Evolutionary conservation across 1,140 invertebrate species (phyloP).

Genomic region (Orius insidiosus): DNA sequence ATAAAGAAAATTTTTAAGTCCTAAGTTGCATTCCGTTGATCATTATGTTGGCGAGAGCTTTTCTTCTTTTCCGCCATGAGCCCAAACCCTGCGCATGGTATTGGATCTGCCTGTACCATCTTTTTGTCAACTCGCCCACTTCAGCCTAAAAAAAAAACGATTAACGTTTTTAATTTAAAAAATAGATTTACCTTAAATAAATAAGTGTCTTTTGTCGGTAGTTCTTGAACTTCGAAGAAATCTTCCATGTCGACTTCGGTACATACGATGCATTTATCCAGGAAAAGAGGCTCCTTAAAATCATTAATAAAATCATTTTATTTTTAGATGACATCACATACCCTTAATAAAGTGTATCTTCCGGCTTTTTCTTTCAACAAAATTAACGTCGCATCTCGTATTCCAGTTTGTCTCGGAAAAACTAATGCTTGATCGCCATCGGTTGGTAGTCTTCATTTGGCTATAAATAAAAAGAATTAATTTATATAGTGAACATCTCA

Average conservation of each 20-base stretch:
- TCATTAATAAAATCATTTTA: no score
- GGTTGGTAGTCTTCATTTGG: slow-evolving; percentile 33
- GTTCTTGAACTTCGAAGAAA: slow-evolving; percentile 89
- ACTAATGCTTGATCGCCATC: slow-evolving; percentile 32
- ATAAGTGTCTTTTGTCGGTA: slow-evolving; percentile 80
- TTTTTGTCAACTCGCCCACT: slow-evolving; percentile 60
- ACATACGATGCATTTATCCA: slow-evolving; percentile 78
- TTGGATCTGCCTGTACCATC: slow-evolving; percentile 78
- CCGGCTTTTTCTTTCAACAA: slow-evolving; percentile 80
- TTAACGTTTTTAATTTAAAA: neutral
- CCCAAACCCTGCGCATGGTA: slow-evolving; percentile 79
- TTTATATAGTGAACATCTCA: neutral
- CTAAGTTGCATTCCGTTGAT: slow-evolving; percentile 60
- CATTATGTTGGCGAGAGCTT: slow-evolving; percentile 90
- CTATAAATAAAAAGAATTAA: slow-evolving; percentile 25
- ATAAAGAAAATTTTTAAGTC: slow-evolving; percentile 21
- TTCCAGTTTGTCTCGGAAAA: slow-evolving; percentile 48
- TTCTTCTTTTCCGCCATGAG: slow-evolving; percentile 73
- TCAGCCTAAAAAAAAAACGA: slow-evolving; percentile 51
- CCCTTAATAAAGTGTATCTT: slow-evolving; percentile 63
- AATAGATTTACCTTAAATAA: slow-evolving; percentile 65
- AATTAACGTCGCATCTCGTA: slow-evolving; percentile 71
- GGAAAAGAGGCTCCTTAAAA: slow-evolving; percentile 60
- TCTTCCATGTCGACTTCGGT: slow-evolving; percentile 75
- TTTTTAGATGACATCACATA: no score